Evolutionary conservation across 2,888 invertebrate genomes (phyloP).

Genomic region (Pimpla rufipes): DNA sequence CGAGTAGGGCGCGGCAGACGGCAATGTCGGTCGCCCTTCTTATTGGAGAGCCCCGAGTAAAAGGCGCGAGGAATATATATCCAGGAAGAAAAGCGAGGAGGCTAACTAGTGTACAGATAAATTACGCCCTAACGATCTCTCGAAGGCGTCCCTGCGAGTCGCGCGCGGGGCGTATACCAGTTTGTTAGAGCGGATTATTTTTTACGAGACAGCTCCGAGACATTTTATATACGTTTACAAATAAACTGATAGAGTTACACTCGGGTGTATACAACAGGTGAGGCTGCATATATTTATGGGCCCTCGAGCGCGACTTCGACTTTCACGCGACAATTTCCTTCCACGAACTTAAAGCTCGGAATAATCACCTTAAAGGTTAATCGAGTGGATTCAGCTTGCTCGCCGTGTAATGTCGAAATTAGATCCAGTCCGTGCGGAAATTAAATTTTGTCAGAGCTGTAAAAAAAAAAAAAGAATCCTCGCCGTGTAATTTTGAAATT

Average conservation of each 20-base stretch:
- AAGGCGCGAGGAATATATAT: conserved; percentile 47
- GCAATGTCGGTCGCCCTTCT: conserved; percentile 37
- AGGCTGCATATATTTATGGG: conserved; percentile 2
- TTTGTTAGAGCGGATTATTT: conserved; percentile 75
- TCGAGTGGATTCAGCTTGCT: conserved; percentile 11
- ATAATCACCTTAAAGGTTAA: conserved; percentile 1
- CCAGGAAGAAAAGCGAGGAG: conserved; percentile 49
- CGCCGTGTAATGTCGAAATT: neutral
- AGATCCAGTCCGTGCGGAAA: neutral
- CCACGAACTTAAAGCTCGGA: conserved; percentile 25
- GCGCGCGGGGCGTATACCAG: conserved; percentile 70
- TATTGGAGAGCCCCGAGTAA: conserved; percentile 29
- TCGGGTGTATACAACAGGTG: neutral
- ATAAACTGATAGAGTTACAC: conserved; percentile 68
- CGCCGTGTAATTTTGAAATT: conserved; percentile 2
- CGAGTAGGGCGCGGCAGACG: conserved; percentile 56
- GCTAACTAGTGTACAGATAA: conserved; percentile 74
- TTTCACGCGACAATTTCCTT: conserved; percentile 11
- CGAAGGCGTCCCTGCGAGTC: conserved; percentile 70
- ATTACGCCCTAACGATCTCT: conserved; percentile 72
- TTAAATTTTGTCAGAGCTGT: no score
- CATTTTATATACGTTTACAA: conserved; percentile 62
- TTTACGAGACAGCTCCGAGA: conserved; percentile 66
- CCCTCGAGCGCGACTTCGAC: neutral
- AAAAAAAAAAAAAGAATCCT: neutral